Base-by-base conservation (phyloP, 2,113 vertebrate species). In the Cyanoderma ruficeps region DNA sequence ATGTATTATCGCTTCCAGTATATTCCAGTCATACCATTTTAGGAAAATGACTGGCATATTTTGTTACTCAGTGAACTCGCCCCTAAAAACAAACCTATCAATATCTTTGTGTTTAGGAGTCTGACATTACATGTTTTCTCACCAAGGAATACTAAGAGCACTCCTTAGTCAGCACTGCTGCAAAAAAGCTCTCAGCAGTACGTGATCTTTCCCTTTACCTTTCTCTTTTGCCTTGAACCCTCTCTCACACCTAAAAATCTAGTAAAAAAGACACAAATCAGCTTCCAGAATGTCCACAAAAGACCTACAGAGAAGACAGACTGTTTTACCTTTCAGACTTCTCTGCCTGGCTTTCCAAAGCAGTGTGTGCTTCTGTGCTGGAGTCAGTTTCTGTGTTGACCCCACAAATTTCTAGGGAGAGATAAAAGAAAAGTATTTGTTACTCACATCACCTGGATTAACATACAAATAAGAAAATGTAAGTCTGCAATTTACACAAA, bases 241-340 rank as follows among this genome's bases (percentile, higher is more conserved):
- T 81, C 42, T 56, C 61, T 35, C 64, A 87, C 0, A 0, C 65
- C 60, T 53, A 91, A 89, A 92, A 59, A 59, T 17, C 46, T 24
- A 72, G 25, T 71, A 25, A 19, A 33, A 68, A 44, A 46, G 5
- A 37, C 9, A 68, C 16, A 78, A 79, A 60, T n/a, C 64, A 57
- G 70, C 15, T 80, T 79, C 31, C 41, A 79, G 35, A 83, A 76
- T 2, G 17, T 44, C 49, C 69, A 65, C 27, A 87, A 65, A 33
- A 68, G 17, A 87, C 23, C 14, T 61, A 61, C 5, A 57, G 39
- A 87, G 46, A 72, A 52, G 23, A 60, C 0, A 17, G 37, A n/a
- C 42, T 67, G 35, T 21, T 86, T 90, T 96, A 98, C 98, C 98
- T 95, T 90, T 49, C 35, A 80, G 52, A 65, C n/a, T 69, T 74